Evolutionary conservation across 2,113 vertebrate genomes (phyloP).

Genomic region (Caloenas nicobarica): DNA sequence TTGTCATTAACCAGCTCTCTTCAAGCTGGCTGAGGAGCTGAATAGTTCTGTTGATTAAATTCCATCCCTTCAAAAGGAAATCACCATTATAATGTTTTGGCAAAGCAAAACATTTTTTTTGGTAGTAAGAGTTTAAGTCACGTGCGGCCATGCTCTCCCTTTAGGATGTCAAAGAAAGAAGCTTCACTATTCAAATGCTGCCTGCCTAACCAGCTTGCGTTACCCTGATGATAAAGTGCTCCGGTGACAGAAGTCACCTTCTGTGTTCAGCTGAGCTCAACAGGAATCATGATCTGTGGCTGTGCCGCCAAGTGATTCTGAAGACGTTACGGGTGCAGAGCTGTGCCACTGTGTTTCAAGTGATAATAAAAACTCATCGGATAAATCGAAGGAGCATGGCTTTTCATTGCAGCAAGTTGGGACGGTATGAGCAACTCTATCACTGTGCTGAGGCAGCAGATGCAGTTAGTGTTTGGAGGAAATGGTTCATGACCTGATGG

Average conservation of each 20-base stretch:
- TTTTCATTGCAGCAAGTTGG: not conserved
- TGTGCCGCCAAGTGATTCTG: not conserved
- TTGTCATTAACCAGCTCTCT: not conserved
- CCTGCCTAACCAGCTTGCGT: not conserved
- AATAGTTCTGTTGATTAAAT: not conserved
- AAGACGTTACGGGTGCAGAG: not conserved
- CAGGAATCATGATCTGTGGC: not conserved
- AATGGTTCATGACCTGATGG: not conserved
- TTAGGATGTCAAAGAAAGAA: not conserved
- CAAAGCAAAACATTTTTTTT: not conserved
- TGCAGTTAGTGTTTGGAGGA: not conserved
- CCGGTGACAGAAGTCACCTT: conserved; percentile 39
- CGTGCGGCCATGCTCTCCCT: not conserved
- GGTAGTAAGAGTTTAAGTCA: not conserved
- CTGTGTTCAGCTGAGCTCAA: conserved; percentile 40
- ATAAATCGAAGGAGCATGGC: not conserved
- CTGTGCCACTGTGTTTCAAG: not conserved
- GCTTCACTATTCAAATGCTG: not conserved
- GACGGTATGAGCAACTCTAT: not conserved
- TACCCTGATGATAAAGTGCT: not conserved
- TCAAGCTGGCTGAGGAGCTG: not conserved
- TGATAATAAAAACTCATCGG: not conserved
- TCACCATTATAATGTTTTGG: not conserved
- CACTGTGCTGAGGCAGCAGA: conserved; percentile 1
- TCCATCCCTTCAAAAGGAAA: not conserved